phyloP scores from a whole-genome alignment of 2,113 vertebrate genomes.

The Canis aureus region DNA sequence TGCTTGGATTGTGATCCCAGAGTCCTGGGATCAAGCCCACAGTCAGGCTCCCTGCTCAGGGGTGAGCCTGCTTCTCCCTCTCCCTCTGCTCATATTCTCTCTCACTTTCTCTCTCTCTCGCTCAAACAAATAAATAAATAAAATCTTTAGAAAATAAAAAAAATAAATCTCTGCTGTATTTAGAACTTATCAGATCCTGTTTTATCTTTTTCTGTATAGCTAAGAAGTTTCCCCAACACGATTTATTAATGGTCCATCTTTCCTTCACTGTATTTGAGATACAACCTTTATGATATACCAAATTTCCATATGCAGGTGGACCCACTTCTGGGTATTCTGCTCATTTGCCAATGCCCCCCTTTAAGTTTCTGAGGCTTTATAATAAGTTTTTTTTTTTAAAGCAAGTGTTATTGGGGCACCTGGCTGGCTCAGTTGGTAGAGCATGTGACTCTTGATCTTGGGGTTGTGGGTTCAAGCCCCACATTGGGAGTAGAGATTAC shows the following conservation, averaged over 20 bases:
- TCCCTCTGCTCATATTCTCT: no score
- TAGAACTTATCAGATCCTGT: not conserved
- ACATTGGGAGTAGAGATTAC: not conserved
- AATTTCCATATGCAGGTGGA: not conserved
- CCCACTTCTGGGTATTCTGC: constrained; percentile 25
- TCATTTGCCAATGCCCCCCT: not conserved
- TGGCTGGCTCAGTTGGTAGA: not conserved
- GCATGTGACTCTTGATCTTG: not conserved
- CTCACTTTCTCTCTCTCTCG: no score
- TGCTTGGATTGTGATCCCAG: no score
- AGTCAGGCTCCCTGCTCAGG: no score
- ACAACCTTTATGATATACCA: not conserved
- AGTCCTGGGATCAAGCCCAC: no score
- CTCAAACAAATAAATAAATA: no score
- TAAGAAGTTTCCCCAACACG: constrained; percentile 14
- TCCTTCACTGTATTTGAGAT: not conserved
- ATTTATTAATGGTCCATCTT: constrained; percentile 51
- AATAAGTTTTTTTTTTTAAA: not conserved
- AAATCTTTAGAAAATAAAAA: no score
- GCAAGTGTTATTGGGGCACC: not conserved
- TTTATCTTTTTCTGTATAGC: constrained; percentile 39
- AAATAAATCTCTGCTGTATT: not conserved
- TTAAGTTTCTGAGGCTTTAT: constrained; percentile 15
- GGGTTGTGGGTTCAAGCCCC: not conserved
- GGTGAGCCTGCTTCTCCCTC: no score